Evolutionary conservation across 2,113 vertebrate genomes (phyloP).

Genomic region (Catharus fuscescens): DNA sequence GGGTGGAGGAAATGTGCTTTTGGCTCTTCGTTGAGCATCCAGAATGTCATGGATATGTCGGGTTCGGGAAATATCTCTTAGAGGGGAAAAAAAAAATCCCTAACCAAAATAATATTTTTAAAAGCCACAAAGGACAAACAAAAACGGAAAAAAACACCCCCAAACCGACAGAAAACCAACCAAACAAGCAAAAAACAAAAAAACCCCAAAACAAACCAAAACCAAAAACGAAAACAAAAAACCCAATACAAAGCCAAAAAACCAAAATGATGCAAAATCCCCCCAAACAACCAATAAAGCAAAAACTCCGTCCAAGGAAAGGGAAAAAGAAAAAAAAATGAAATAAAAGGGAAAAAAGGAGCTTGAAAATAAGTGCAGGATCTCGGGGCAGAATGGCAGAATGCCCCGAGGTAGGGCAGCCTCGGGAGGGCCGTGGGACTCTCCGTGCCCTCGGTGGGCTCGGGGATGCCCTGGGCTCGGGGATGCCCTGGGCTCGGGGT

Average conservation of each 20-base stretch:
- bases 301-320: neutral
- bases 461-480: neutral
- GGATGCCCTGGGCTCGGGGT: neutral
- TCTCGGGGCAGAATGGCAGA: accelerated
- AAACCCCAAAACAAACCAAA: neutral
- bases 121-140: accelerated
- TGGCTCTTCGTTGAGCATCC: neutral
- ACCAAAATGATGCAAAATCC: neutral
- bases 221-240: neutral
- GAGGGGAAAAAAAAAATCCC: neutral
- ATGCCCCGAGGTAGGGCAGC: too few species aligned
- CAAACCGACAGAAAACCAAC: accelerated
- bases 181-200: accelerated
- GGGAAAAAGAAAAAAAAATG: neutral
- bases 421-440: neutral
- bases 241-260: neutral
- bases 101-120: neutral
- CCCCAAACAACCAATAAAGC: neutral
- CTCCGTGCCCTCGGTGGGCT: neutral
- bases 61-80: neutral
- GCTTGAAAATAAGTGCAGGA: neutral
- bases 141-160: neutral
- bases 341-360: neutral
- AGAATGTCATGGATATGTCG: neutral
- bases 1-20: neutral